Evolutionary conservation across 2,113 vertebrate genomes (phyloP).

Genomic region (Heterotilapia buettikoferi): DNA sequence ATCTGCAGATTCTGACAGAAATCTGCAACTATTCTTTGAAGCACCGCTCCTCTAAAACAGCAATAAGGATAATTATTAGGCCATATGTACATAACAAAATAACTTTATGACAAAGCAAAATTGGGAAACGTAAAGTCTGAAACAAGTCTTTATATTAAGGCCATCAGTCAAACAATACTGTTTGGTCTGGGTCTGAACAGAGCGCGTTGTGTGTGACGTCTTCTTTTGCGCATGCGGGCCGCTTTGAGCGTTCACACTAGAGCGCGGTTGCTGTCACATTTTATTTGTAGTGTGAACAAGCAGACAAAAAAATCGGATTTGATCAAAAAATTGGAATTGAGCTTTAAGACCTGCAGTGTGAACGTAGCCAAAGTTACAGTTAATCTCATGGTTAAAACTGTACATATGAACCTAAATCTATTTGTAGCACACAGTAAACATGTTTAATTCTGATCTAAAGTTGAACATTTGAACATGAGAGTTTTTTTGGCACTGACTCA

Average conservation of each 20-base stretch:
- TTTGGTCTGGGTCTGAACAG: fast-evolving
- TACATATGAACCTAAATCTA: background rate
- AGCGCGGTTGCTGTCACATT: fast-evolving
- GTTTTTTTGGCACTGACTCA: background rate
- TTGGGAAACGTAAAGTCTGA: too few species aligned
- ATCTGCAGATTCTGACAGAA: fast-evolving
- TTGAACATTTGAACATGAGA: fast-evolving
- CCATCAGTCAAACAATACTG: fast-evolving
- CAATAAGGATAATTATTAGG: fast-evolving
- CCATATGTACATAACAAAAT: too few species aligned
- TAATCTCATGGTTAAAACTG: background rate
- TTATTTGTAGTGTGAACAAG: fast-evolving
- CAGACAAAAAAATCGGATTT: too few species aligned
- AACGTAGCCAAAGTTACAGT: background rate
- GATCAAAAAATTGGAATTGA: fast-evolving
- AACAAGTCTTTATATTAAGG: too few species aligned
- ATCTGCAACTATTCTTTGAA: too few species aligned
- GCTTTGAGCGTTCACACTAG: fast-evolving
- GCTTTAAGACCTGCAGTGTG: background rate
- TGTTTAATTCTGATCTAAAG: background rate
- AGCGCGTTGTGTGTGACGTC: fast-evolving
- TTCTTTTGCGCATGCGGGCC: fast-evolving
- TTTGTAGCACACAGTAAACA: background rate
- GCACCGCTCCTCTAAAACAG: too few species aligned
- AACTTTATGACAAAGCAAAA: too few species aligned